Conservation (phyloP, 1,140 invertebrate genomes). For the Drosophila mojavensis region DNA sequence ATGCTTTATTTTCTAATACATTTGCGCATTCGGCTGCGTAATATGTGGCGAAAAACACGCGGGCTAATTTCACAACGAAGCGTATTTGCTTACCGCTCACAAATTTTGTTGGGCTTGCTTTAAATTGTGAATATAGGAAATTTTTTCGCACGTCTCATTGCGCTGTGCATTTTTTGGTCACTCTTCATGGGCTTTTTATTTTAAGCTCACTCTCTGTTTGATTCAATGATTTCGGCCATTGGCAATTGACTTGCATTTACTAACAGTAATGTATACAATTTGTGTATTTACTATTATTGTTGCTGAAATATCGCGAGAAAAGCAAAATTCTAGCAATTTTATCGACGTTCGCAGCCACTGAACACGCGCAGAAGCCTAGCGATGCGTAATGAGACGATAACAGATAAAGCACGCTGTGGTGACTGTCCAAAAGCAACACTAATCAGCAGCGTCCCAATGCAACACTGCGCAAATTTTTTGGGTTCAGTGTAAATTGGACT, state of each 20-base stretch:
- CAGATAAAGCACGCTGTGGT: slow-evolving; percentile 44
- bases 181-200: slow-evolving; percentile 7
- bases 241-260: slow-evolving; percentile 21
- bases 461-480: slow-evolving; percentile 25
- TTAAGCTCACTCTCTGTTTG: slow-evolving; percentile 41
- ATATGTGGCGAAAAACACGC: slow-evolving; percentile 16
- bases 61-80: slow-evolving; percentile 55
- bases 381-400: slow-evolving; percentile 52
- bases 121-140: slow-evolving; percentile 52
- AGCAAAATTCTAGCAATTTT: slow-evolving; percentile 63
- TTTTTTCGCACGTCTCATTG: slow-evolving; percentile 64
- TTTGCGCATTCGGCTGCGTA: slow-evolving; percentile 34
- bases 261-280: slow-evolving; percentile 20
- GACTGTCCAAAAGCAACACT: slow-evolving; percentile 65
- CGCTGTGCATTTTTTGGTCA: slow-evolving; percentile 51
- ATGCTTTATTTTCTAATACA: slow-evolving; percentile 52
- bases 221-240: slow-evolving; percentile 21
- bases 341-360: slow-evolving; percentile 62
- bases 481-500: slow-evolving; percentile 39
- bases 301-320: slow-evolving; percentile 53
- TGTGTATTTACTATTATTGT: slow-evolving; percentile 27
- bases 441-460: background rate
- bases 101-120: slow-evolving; percentile 48
- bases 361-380: slow-evolving; percentile 72
- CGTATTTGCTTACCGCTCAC: slow-evolving; percentile 20